Evolutionary conservation across 2,888 invertebrate genomes (phyloP).

Genomic region (Mallateleia sp.): DNA sequence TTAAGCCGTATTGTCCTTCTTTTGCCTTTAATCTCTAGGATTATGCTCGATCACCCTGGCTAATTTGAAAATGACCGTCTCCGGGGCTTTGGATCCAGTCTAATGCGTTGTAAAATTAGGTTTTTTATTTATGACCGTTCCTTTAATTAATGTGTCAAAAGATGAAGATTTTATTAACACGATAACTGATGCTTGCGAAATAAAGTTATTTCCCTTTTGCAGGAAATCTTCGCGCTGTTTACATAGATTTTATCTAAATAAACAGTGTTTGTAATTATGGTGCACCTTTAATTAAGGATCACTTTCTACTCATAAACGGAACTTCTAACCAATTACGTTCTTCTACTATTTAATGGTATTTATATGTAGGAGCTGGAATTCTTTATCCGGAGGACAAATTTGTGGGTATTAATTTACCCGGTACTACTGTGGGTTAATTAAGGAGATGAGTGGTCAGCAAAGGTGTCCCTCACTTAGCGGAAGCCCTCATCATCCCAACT

Average conservation of each 20-base stretch:
- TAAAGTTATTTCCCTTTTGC: neutral
- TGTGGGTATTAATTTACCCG: conserved; percentile 7
- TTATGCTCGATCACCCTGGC: conserved; percentile 24
- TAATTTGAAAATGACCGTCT: conserved; percentile 11
- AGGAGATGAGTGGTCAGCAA: conserved; percentile 57
- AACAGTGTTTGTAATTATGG: conserved; percentile 1
- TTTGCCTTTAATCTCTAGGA: conserved; percentile 37
- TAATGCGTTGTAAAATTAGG: conserved; percentile 3
- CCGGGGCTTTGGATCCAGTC: neutral
- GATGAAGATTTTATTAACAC: neutral
- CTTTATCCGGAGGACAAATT: conserved; percentile 6
- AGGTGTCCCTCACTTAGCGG: conserved; percentile 47
- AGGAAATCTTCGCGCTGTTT: neutral
- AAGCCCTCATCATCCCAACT: conserved; percentile 54
- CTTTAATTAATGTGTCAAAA: neutral
- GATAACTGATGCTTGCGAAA: too few relatives aligned
- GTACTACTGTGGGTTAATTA: conserved; percentile 44
- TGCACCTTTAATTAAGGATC: conserved; percentile 8
- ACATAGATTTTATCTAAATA: neutral
- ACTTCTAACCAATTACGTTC: neutral
- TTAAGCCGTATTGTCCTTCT: conserved; percentile 35
- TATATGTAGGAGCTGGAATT: neutral
- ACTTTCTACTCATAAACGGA: conserved; percentile 41
- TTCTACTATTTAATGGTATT: neutral
- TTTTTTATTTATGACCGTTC: conserved; percentile 9